phyloP scores from a whole-genome alignment of 2,888 invertebrate genomes.

The Phaonia tiefii region DNA sequence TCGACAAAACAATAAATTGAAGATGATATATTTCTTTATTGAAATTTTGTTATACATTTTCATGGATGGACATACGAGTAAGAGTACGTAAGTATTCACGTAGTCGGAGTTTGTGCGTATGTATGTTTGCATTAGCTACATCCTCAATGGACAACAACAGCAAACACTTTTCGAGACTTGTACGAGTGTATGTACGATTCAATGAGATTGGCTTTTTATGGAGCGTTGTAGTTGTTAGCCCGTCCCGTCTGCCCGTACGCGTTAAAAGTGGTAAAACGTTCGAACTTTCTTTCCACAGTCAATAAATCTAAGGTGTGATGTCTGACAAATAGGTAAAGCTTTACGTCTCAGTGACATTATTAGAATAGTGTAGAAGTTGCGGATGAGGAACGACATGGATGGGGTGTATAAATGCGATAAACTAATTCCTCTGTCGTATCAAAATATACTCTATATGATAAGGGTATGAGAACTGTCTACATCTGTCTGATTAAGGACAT shows the following conservation, averaged over 20 bases:
- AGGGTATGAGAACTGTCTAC: no score
- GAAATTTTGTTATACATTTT: constrained; percentile 23
- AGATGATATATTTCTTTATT: constrained; percentile 38
- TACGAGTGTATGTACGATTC: no score
- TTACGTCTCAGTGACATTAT: constrained; percentile 38
- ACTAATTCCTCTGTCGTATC: no score
- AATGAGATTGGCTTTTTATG: constrained; percentile 32
- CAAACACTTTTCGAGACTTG: neutral
- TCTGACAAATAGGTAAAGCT: constrained; percentile 29
- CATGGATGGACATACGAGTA: neutral
- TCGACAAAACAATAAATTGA: constrained; percentile 20
- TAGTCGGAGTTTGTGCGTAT: neutral
- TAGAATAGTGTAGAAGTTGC: no score
- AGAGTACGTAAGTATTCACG: neutral
- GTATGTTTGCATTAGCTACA: no score
- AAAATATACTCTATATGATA: no score
- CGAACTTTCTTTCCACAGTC: constrained; percentile 46
- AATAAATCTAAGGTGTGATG: constrained; percentile 54
- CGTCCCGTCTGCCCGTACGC: neutral
- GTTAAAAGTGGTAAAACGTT: constrained; percentile 15
- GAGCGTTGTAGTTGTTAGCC: neutral
- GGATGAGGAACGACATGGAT: no score
- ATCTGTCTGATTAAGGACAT: no score
- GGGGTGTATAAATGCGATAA: no score
- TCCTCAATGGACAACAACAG: neutral